These are phyloP conservation scores for Osedax frankpressi DNA, from an alignment of 2,888 invertebrate genomes.

Conservation along the genomic window DNA sequence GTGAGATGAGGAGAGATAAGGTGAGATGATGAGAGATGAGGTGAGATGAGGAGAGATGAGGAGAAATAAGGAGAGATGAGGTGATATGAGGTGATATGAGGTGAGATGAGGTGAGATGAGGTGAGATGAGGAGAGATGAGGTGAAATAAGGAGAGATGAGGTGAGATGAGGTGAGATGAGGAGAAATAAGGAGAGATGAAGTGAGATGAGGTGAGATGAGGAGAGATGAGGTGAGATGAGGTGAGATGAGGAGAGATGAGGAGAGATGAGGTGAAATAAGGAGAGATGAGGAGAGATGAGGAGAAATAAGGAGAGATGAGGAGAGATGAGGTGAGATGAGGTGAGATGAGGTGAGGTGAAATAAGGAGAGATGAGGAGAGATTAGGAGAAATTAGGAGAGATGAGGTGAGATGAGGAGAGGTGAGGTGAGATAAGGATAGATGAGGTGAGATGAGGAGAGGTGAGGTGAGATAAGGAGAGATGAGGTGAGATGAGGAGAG, in stretches of 20 bases:
- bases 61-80: too few relatives aligned
- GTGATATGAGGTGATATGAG: too few relatives aligned
- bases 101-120: neutral
- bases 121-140: neutral
- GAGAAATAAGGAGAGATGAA: neutral
- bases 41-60: too few relatives aligned
- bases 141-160: neutral
- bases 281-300: neutral
- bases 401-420: slow-evolving; percentile 1
- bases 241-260: neutral
- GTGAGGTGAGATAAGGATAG: neutral
- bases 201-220: neutral
- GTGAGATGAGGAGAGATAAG: too few relatives aligned
- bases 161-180: neutral
- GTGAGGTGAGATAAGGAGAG: slow-evolving; percentile 4
- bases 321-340: neutral
- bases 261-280: neutral
- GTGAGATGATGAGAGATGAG: too few relatives aligned
- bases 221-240: neutral
- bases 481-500: neutral
- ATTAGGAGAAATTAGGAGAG: too few relatives aligned
- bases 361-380: neutral
- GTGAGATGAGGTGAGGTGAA: neutral
- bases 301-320: too few relatives aligned
- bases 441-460: neutral